Conservation (phyloP, 2,888 invertebrate species). For the Drosophila leonis region DNA sequence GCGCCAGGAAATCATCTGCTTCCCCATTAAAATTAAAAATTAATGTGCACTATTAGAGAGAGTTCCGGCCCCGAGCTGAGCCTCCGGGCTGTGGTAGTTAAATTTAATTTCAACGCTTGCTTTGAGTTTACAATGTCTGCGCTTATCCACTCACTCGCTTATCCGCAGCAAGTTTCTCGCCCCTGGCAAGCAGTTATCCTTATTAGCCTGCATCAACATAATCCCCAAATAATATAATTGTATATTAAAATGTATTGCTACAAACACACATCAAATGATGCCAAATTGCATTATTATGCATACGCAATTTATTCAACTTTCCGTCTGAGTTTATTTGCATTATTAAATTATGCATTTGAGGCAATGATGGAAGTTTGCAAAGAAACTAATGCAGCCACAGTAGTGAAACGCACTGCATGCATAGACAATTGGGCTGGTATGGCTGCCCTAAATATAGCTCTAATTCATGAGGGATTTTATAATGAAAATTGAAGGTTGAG, state of each 20-base stretch:
- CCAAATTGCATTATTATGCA: neutral
- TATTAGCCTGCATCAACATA: neutral
- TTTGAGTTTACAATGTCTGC: conserved; percentile 8
- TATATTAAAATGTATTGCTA: neutral
- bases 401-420: neutral
- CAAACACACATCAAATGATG: neutral
- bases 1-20: conserved; percentile 38
- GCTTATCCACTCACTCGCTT: conserved; percentile 1
- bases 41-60: conserved; percentile 58
- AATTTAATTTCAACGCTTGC: conserved; percentile 42
- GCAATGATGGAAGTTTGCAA: neutral
- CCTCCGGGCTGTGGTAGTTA: conserved; percentile 32
- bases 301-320: neutral
- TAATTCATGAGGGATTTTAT: no score
- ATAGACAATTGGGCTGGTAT: neutral
- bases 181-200: conserved; percentile 18
- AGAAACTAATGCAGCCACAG: neutral
- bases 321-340: neutral
- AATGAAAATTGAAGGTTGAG: neutral
- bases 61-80: conserved; percentile 35
- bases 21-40: conserved; percentile 66
- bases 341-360: neutral
- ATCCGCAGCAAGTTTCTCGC: conserved; percentile 4
- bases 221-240: neutral
- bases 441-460: neutral